Percentiles rank a stretch among this genome's conserved stretches.
These are phyloP conservation scores for Bujurquina vittata DNA, from an alignment of 2,113 vertebrate species.

Conservation along the genomic window DNA sequence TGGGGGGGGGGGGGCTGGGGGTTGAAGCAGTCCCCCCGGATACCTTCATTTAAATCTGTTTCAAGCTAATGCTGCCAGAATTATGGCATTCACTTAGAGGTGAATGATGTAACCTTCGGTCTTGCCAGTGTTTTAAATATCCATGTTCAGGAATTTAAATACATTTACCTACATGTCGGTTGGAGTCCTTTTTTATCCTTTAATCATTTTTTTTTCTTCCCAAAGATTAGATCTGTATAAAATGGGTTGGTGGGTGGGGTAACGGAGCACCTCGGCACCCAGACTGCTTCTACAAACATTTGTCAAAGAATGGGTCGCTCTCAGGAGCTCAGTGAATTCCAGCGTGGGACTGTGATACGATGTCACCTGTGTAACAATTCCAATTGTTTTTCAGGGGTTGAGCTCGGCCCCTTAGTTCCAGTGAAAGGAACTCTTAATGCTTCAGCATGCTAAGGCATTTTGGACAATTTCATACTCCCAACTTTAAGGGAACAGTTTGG, in stretches of 20 bases:
- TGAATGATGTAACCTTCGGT: background rate
- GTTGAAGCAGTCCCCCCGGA: background rate
- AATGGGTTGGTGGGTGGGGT: background rate
- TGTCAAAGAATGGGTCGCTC: too few species aligned
- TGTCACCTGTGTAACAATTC: too few species aligned
- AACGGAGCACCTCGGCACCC: background rate
- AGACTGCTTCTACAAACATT: too few species aligned
- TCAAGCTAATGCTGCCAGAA: background rate
- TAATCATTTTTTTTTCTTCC: background rate
- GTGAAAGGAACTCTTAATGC: too few species aligned
- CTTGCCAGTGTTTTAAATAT: background rate
- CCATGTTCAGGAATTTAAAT: background rate
- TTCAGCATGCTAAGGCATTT: too few species aligned
- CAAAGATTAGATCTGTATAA: background rate
- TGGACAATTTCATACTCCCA: too few species aligned
- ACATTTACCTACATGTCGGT: background rate
- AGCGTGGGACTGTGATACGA: too few species aligned
- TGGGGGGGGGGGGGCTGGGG: background rate
- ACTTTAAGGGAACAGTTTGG: too few species aligned
- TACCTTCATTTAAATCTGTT: background rate
- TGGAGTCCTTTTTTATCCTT: background rate
- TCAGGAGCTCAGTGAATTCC: too few species aligned
- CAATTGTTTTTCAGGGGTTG: too few species aligned
- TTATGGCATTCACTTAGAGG: background rate
- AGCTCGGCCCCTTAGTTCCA: too few species aligned